Evolutionary conservation across 2,888 invertebrate genomes (phyloP).

Genomic region (Cordilura impudica): DNA sequence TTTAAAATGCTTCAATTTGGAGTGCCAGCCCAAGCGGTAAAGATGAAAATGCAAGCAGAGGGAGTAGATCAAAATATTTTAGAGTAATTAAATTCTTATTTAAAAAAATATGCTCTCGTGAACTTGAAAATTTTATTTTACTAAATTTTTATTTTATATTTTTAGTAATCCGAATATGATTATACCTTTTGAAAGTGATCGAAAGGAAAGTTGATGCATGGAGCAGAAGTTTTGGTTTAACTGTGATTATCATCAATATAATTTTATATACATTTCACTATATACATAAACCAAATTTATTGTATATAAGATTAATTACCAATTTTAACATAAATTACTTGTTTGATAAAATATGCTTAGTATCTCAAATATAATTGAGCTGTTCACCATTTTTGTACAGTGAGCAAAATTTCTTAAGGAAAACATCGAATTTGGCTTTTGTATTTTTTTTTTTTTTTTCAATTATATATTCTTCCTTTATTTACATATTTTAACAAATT

Average conservation of each 20-base stretch:
- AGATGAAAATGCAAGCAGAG: constrained; percentile 88
- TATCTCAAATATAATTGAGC: too few relatives aligned
- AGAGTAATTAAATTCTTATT: constrained; percentile 65
- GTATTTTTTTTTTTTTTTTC: too few relatives aligned
- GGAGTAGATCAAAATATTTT: constrained; percentile 83
- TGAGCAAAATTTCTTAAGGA: too few relatives aligned
- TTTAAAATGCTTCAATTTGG: constrained; percentile 95
- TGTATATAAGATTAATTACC: too few relatives aligned
- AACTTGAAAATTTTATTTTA: background rate
- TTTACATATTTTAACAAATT: too few relatives aligned
- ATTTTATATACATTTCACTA: background rate
- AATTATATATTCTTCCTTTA: too few relatives aligned
- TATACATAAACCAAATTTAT: background rate
- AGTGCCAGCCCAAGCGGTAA: constrained; percentile 89
- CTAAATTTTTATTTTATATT: background rate
- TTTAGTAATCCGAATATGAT: constrained; percentile 42
- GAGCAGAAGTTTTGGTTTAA: background rate
- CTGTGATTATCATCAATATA: constrained; percentile 29
- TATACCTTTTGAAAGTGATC: constrained; percentile 1
- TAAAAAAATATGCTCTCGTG: background rate
- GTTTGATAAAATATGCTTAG: too few relatives aligned
- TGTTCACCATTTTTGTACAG: too few relatives aligned
- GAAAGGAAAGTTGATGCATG: constrained; percentile 40
- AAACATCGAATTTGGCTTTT: too few relatives aligned
- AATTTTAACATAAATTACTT: too few relatives aligned